phyloP scores from a whole-genome alignment of 2,888 invertebrate genomes.

The Eupithecia abbreviata region DNA sequence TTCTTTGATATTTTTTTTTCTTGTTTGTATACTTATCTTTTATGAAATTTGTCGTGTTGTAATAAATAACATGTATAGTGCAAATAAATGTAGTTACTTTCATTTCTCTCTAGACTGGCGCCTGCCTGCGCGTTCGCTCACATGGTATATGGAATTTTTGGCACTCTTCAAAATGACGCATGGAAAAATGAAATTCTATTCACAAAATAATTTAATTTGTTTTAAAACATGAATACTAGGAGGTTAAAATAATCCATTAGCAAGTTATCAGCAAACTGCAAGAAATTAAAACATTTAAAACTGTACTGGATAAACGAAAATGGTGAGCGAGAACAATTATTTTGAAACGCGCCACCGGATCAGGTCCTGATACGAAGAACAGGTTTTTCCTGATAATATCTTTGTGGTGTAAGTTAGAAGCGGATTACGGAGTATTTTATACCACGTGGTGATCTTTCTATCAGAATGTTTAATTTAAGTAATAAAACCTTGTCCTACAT shows the following conservation, averaged over 20 bases:
- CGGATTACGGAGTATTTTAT: background rate
- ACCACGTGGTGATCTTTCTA: background rate
- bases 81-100: too few relatives aligned
- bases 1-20: too few relatives aligned
- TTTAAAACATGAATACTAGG: background rate
- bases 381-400: slow-evolving; percentile 55
- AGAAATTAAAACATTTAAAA: background rate
- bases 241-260: background rate
- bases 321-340: slow-evolving; percentile 42
- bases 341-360: slow-evolving; percentile 50
- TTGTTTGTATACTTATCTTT: too few relatives aligned
- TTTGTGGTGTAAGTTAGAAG: slow-evolving; percentile 39
- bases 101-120: background rate
- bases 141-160: too few relatives aligned
- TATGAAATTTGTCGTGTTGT: too few relatives aligned
- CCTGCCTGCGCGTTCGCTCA: background rate
- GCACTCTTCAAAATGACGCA: too few relatives aligned
- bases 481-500: too few relatives aligned
- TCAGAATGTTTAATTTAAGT: too few relatives aligned
- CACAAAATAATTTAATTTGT: background rate
- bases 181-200: too few relatives aligned
- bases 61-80: too few relatives aligned
- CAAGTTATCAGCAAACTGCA: background rate
- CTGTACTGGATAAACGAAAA: slow-evolving; percentile 23
- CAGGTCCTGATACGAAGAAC: slow-evolving; percentile 51